phyloP scores from a whole-genome alignment of 2,113 vertebrate species.

The Noctilio leporinus region DNA sequence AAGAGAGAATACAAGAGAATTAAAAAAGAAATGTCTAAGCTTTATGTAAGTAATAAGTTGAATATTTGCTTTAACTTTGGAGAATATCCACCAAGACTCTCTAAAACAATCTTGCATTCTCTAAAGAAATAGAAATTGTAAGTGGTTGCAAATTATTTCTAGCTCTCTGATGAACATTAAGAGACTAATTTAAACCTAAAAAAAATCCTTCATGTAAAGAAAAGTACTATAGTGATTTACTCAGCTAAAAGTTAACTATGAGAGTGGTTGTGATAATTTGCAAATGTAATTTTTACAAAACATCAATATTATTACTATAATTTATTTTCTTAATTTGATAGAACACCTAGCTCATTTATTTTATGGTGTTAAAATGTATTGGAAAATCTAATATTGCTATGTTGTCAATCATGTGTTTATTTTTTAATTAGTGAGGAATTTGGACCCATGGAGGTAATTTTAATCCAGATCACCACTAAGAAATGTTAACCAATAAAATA shows the following conservation, averaged over 20 bases:
- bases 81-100: background rate
- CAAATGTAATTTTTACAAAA: background rate
- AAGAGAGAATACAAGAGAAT: background rate
- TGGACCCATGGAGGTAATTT: background rate
- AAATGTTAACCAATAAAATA: background rate
- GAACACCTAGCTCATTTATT: background rate
- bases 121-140: conserved; percentile 11
- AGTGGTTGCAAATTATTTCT: background rate
- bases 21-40: background rate
- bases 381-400: background rate
- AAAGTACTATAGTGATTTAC: background rate
- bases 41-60: background rate
- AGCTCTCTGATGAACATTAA: background rate
- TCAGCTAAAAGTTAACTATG: background rate
- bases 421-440: background rate
- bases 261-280: background rate
- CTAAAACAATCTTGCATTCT: background rate
- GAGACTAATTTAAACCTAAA: background rate
- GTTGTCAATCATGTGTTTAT: background rate
- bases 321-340: background rate
- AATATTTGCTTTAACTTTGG: conserved; percentile 23
- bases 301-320: background rate
- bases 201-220: background rate
- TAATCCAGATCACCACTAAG: background rate
- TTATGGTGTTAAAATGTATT: background rate